Conservation (phyloP, 2,888 invertebrate species). For the Brachyptera risi region DNA sequence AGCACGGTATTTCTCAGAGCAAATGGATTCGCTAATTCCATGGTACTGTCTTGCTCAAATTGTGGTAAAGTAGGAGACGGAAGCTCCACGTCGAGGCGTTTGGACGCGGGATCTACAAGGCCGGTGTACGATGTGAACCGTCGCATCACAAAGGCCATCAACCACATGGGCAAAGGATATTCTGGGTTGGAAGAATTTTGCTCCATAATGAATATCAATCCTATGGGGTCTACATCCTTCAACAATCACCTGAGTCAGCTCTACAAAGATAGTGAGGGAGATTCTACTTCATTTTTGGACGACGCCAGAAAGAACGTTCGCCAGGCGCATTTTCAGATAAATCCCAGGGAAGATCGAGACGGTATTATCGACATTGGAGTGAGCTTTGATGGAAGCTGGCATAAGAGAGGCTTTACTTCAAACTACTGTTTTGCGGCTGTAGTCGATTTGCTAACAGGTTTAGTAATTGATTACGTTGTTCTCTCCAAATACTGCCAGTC, state of each 20-base stretch:
- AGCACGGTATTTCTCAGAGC: too few species aligned
- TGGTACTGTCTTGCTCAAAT: neutral
- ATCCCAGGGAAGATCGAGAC: neutral
- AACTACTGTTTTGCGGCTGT: constrained; percentile 33
- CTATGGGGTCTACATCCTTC: neutral
- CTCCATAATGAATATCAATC: neutral
- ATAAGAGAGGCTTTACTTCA: constrained; percentile 32
- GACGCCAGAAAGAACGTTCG: neutral
- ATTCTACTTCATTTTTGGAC: neutral
- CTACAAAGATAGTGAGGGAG: neutral
- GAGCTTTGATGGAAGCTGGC: constrained; percentile 31
- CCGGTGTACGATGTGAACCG: neutral
- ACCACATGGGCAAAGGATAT: neutral
- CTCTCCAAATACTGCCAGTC: constrained; percentile 32
- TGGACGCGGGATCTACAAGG: neutral
- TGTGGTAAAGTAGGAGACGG: neutral
- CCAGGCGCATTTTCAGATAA: neutral
- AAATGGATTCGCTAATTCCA: neutral
- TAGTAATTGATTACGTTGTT: constrained; percentile 31
- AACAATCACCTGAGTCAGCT: neutral
- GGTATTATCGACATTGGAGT: neutral
- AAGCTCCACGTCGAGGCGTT: neutral
- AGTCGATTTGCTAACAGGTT: constrained; percentile 29
- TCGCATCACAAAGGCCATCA: neutral
- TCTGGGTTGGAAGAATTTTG: neutral